These are phyloP conservation scores for Heterodera schachtii DNA, from an alignment of 1,140 invertebrate genomes.

Conservation along the genomic window DNA sequence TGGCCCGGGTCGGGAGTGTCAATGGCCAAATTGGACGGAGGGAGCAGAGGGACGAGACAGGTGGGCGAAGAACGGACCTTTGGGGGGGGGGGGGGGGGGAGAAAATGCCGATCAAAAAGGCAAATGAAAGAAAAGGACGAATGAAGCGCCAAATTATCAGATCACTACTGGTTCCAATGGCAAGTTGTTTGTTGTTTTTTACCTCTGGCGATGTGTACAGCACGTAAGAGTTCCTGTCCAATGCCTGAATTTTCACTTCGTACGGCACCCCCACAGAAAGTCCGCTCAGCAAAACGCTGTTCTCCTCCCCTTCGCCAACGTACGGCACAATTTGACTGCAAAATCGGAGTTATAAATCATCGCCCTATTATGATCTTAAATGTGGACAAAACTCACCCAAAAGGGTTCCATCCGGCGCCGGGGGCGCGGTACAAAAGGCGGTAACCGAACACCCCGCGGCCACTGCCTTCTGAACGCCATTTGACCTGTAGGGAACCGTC, in stretches of 20 bases:
- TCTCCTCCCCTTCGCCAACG: conserved; percentile 62
- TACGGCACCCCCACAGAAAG: conserved; percentile 55
- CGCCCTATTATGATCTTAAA: neutral
- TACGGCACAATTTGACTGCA: conserved; percentile 64
- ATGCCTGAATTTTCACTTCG: conserved; percentile 61
- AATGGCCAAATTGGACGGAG: conserved; percentile 57
- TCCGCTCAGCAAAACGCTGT: conserved; percentile 57
- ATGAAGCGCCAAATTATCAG: too few relatives aligned
- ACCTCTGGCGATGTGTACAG: conserved; percentile 58
- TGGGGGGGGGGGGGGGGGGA: neutral
- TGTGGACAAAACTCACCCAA: conserved; percentile 51
- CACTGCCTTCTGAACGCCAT: conserved; percentile 59
- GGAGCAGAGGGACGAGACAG: conserved; percentile 57
- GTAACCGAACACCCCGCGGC: conserved; percentile 64
- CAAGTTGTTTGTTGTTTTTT: neutral
- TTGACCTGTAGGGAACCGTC: conserved; percentile 55
- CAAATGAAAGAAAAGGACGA: too few relatives aligned
- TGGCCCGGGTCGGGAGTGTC: conserved; percentile 62
- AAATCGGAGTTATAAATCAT: conserved; percentile 21
- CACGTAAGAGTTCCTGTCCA: conserved; percentile 65
- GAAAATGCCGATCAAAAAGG: too few relatives aligned
- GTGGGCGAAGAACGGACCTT: conserved; percentile 41
- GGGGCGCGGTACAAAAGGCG: conserved; percentile 57
- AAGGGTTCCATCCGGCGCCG: conserved; percentile 62
- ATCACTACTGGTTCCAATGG: too few relatives aligned